Base-by-base conservation (phyloP, 1,140 invertebrate species). In the Magallana angulata region DNA sequence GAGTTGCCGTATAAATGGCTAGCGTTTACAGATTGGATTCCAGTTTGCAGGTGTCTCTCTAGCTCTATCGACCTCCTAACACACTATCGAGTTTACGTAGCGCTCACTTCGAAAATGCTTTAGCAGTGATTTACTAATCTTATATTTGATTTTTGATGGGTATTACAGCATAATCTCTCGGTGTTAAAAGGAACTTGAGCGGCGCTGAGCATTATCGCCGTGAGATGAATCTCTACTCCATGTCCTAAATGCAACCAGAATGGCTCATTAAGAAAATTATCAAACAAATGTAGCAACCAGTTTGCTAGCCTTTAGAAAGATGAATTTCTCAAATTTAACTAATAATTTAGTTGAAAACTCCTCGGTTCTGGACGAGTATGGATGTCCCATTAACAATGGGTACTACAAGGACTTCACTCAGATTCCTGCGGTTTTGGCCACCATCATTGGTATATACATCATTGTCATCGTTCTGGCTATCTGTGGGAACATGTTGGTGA, bases 391-490 rank as follows among this genome's bases (percentile, higher is more conserved):
- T 24, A 81, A 14, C n/a, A 24, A 24, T 7, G 2, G 48, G 16
- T 1, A 24, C n/a, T 83, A 89, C 57, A 82, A 68, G 82, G 92
- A 93, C 83, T 90, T 88, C 18, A 93, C 92, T 3, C 92, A 93
- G 68, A 89, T 92, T 5, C 11, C 82, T 5, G 80, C 89, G 6
- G 90, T 92, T 80, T 56, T 84, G 24, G 80, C 76, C 4, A 71
- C 71, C 1, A 71, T 92, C 24, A 87, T 89, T 11, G 60, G 92
- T 1, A 62, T 93, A 0, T 96, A 95, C 90, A 82, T 93, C 4
- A 12, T 94, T 0, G 93, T 95, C 14, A 94, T 95, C 84, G 64
- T 94, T 5, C 87, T 95, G 5, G 93, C 95, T 7, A 89, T 95
- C 1, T 85, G 93, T 24, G 92, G 93, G 18, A 94, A 94, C 85